Conservation (phyloP, 2,888 invertebrate species). For the Smittia sp. region DNA sequence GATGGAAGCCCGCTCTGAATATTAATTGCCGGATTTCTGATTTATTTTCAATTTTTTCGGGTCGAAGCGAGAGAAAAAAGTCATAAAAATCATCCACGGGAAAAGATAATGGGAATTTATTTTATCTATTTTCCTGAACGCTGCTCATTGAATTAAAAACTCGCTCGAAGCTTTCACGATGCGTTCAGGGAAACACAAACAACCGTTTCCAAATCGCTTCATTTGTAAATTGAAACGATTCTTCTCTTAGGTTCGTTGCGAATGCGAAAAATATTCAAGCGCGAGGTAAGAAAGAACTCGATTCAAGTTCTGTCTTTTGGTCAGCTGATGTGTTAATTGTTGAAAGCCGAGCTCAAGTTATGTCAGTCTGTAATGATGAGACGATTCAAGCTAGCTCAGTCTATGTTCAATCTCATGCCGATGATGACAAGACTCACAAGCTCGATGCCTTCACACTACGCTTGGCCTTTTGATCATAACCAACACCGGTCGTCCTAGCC, state of each 20-base stretch:
- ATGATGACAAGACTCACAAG: no score
- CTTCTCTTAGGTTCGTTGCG: neutral
- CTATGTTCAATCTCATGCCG: no score
- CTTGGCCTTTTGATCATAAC: no score
- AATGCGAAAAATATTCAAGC: neutral
- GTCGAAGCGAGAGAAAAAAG: neutral
- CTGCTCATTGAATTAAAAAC: slow-evolving; percentile 1
- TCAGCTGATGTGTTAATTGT: no score
- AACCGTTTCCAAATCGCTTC: neutral
- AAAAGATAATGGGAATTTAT: slow-evolving; percentile 4
- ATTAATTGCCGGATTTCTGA: slow-evolving; percentile 32
- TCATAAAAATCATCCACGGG: neutral
- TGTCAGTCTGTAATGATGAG: no score
- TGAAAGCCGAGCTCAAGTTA: no score
- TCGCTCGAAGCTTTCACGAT: neutral
- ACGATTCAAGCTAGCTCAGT: no score
- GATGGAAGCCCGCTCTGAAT: slow-evolving; percentile 7
- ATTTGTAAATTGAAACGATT: neutral
- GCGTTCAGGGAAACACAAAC: neutral
- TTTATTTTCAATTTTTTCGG: neutral
- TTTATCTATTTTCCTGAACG: neutral
- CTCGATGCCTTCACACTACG: no score
- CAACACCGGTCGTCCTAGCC: no score
- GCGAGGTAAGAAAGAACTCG: neutral
- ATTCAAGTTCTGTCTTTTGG: neutral